Percentiles rank a stretch among this genome's conserved stretches.
Conservation (phyloP, 2,113 vertebrate species). For the Arizona elegans region DNA sequence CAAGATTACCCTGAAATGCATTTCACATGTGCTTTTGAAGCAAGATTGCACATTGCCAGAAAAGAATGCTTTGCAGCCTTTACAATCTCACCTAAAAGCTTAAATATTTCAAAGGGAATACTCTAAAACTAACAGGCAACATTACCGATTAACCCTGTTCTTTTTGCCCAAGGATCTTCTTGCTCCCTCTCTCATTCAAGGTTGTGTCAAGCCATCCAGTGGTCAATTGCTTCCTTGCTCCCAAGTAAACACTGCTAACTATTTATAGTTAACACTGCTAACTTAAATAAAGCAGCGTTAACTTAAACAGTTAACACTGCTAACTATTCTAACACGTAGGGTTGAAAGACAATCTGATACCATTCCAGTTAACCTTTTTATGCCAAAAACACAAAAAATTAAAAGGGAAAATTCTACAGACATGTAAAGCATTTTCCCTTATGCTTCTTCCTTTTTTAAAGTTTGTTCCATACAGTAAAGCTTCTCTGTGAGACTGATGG, state of each 20-base stretch:
- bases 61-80: slow-evolving; percentile 65
- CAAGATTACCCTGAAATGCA: slow-evolving; percentile 65
- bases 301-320: no score
- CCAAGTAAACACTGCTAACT: not conserved
- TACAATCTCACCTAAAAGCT: slow-evolving; percentile 3
- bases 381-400: not conserved
- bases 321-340: not conserved
- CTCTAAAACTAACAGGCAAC: not conserved
- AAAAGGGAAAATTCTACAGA: not conserved
- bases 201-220: not conserved
- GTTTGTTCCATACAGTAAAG: not conserved
- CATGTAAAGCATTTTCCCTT: not conserved
- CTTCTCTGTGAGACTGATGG: not conserved
- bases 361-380: not conserved
- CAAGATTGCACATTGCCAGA: slow-evolving; percentile 60
- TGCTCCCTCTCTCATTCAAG: not conserved
- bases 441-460: not conserved
- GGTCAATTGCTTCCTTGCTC: not conserved
- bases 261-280: no score
- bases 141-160: not conserved
- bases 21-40: slow-evolving; percentile 68
- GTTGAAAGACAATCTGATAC: not conserved
- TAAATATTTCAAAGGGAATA: slow-evolving; percentile 38
- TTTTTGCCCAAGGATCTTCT: slow-evolving; percentile 8
- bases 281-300: no score